These are phyloP conservation scores for Oxyruncus cristatus DNA, from an alignment of 2,113 vertebrate genomes.

Conservation along the genomic window DNA sequence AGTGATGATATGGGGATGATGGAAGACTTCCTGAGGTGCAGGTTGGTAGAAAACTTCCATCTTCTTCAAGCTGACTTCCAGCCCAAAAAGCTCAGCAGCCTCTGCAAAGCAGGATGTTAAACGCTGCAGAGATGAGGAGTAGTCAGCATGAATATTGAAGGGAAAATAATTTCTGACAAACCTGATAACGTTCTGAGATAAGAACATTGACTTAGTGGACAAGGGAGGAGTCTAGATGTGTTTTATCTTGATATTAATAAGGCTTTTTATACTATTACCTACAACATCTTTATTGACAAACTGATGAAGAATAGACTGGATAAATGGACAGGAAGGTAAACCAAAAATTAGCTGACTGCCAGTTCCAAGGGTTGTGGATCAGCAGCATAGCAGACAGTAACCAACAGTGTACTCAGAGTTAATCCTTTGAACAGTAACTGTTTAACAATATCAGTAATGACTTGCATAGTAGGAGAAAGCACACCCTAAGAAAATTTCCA, in stretches of 20 bases:
- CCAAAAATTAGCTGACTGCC: not conserved
- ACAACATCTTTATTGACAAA: not conserved
- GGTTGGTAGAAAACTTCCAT: too few relatives aligned
- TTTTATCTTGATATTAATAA: not conserved
- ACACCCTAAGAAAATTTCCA: not conserved
- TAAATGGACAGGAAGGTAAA: not conserved
- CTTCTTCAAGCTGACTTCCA: too few relatives aligned
- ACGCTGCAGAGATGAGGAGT: too few relatives aligned
- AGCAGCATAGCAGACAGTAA: not conserved
- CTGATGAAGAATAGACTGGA: not conserved
- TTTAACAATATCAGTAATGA: not conserved
- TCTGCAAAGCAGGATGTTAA: too few relatives aligned
- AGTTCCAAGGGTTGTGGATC: not conserved
- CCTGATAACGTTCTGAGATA: not conserved
- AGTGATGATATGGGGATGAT: too few relatives aligned
- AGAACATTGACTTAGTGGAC: not conserved
- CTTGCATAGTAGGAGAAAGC: not conserved
- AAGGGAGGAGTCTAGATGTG: not conserved
- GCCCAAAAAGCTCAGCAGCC: too few relatives aligned
- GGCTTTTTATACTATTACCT: not conserved
- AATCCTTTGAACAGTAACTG: not conserved
- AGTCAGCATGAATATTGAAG: not conserved
- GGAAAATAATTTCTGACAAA: not conserved
- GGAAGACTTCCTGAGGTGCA: too few relatives aligned
- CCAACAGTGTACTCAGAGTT: not conserved